These are phyloP conservation scores for Pseudococcus longispinus DNA, from an alignment of 2,888 invertebrate genomes.

Conservation along the genomic window DNA sequence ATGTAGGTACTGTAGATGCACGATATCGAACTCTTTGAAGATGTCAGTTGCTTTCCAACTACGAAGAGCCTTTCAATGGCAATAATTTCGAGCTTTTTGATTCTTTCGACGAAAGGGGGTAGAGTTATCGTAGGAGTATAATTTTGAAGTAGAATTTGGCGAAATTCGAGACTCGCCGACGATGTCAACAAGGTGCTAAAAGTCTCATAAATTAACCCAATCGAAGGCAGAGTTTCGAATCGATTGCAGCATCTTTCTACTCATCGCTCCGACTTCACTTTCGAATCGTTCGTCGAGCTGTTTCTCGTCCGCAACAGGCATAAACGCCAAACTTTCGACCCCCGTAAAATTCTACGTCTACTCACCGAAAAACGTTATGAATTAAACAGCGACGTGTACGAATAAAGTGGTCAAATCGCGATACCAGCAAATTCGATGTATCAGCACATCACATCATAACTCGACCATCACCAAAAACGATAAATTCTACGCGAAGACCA, in stretches of 20 bases:
- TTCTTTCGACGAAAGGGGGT: neutral
- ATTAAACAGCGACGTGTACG: neutral
- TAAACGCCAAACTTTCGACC: neutral
- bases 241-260: neutral
- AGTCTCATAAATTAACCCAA: neutral
- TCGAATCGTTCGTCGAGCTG: too few species aligned
- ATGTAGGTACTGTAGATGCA: neutral
- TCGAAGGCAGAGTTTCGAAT: neutral
- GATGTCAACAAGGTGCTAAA: neutral
- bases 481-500: neutral
- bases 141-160: too few species aligned
- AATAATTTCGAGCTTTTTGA: neutral
- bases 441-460: slow-evolving; percentile 24
- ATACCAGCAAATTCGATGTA: neutral
- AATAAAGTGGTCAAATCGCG: neutral
- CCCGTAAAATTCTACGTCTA: neutral
- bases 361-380: neutral
- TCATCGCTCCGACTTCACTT: neutral
- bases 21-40: neutral
- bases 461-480: neutral
- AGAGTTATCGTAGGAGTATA: neutral
- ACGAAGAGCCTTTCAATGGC: neutral
- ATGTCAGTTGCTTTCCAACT: neutral
- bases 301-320: neutral
- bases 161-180: too few species aligned